Percentiles rank a stretch among this genome's conserved stretches.
These are phyloP conservation scores for Pherbina coryleti DNA, from an alignment of 2,888 invertebrate species.

Conservation along the genomic window DNA sequence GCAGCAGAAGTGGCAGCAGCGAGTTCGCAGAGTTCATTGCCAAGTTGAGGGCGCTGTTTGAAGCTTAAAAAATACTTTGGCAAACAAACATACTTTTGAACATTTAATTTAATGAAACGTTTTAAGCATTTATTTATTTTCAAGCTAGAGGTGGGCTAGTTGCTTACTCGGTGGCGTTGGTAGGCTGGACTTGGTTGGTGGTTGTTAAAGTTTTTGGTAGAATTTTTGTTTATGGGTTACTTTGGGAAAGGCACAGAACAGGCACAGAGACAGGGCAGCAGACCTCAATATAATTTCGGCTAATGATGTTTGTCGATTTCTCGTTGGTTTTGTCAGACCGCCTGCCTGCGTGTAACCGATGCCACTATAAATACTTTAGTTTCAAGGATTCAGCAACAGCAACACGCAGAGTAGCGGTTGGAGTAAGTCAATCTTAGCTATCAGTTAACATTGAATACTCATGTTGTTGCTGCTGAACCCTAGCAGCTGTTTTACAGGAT, in stretches of 20 bases:
- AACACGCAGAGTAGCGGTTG: too few relatives aligned
- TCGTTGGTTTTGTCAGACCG: neutral
- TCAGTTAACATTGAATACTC: neutral
- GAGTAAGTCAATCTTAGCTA: too few relatives aligned
- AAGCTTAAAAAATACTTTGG: neutral
- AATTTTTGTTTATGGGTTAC: neutral
- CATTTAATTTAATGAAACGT: conserved; percentile 37
- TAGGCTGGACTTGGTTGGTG: neutral
- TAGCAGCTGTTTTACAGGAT: neutral
- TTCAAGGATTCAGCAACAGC: too few relatives aligned
- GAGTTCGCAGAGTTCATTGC: too few relatives aligned
- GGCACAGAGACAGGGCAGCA: neutral
- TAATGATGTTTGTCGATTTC: neutral
- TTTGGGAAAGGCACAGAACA: neutral
- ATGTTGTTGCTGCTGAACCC: neutral
- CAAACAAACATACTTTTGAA: conserved; percentile 7
- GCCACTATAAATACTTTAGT: neutral
- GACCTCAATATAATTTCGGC: neutral
- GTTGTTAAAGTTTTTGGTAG: neutral
- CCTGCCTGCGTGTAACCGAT: conserved; percentile 21
- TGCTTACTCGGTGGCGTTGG: neutral
- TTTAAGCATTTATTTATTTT: neutral
- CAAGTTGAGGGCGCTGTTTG: neutral
- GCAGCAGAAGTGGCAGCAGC: neutral
- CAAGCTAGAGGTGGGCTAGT: neutral